Evolutionary conservation across 2,888 invertebrate genomes (phyloP).

Genomic region (Nymphalis c-album): DNA sequence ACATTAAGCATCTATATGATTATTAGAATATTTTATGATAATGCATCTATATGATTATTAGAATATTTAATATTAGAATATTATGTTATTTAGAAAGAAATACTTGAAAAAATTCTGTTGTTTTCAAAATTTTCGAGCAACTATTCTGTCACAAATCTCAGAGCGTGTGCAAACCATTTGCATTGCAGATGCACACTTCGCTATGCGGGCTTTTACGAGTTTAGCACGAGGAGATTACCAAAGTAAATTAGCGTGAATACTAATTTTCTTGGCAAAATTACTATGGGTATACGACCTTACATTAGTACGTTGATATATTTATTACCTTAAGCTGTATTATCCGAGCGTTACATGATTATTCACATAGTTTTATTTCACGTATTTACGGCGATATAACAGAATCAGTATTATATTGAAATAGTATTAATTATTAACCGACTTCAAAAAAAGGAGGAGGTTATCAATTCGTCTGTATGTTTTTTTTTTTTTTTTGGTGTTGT

Average conservation of each 20-base stretch:
- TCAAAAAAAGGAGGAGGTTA: no score
- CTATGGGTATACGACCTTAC: constrained; percentile 7
- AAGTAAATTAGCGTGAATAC: constrained; percentile 18
- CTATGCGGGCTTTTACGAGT: constrained; percentile 19
- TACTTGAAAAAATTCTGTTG: neutral
- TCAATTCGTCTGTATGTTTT: no score
- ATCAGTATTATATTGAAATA: no score
- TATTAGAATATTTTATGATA: no score
- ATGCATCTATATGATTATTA: no score
- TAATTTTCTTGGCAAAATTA: constrained; percentile 15
- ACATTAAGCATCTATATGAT: no score
- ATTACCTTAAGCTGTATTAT: neutral
- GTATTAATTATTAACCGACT: no score
- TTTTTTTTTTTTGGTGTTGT: no score
- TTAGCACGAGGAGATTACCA: constrained; percentile 18
- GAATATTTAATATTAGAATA: no score
- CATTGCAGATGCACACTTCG: constrained; percentile 25
- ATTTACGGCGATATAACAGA: no score
- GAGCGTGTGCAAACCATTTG: constrained; percentile 26
- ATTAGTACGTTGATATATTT: neutral
- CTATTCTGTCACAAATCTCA: constrained; percentile 13
- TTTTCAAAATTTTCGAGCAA: neutral
- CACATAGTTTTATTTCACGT: no score
- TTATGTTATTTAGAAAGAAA: no score
- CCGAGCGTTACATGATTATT: neutral